Base-by-base conservation (phyloP, 1,140 invertebrate species). In the Psilanteris sp. region DNA sequence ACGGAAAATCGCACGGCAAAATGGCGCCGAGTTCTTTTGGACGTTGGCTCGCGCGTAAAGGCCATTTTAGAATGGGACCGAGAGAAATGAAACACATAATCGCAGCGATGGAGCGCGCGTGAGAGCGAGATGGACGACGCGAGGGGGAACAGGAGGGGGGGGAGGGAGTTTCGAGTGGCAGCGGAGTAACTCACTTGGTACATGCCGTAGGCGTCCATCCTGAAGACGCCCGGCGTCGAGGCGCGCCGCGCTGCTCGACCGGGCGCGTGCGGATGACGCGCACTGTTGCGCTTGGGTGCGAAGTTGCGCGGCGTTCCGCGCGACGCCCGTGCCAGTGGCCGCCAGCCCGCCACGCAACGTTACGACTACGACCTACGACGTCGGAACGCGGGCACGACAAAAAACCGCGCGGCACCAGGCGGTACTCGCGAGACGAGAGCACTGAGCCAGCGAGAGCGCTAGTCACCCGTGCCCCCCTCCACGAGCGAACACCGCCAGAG, bases 191-290 rank as follows among this genome's bases (percentile, higher is more conserved):
- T 88, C 85, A 88, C 87, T 87, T 87, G 87, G 50, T 86, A 87
- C 78, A 87, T 84, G 79, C 85, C 84, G 78, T 82, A 88, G 79
- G 85, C 81, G 79, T 88, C 86, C 86, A 88, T 88, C 81, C 76
- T 75, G 68, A 8, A 36, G 48, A 44, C 59, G 48, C 57, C 57
- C 31, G 68, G 44, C 55, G 55, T 52, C 57, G 46, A 4, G 32
- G 31, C 18, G 27, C 26, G 54, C n/a, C 15, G 22, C 41, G 15
- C 48, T 4, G 16, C 4, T 8, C 36, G 9, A 41, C 43, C 26
- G 22, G 26, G 6, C 14, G 0, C 29, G 44, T 7, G 8, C 27
- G 44, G 1, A 9, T 27, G 15, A 20, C 44, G 15, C 14, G 32
- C 6, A 13, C 9, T 52, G 32, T 15, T 37, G 9, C 18, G 16